These are phyloP conservation scores for Mastacembelus armatus DNA, from an alignment of 2,797 vertebrate genomes.

Conservation along the genomic window DNA sequence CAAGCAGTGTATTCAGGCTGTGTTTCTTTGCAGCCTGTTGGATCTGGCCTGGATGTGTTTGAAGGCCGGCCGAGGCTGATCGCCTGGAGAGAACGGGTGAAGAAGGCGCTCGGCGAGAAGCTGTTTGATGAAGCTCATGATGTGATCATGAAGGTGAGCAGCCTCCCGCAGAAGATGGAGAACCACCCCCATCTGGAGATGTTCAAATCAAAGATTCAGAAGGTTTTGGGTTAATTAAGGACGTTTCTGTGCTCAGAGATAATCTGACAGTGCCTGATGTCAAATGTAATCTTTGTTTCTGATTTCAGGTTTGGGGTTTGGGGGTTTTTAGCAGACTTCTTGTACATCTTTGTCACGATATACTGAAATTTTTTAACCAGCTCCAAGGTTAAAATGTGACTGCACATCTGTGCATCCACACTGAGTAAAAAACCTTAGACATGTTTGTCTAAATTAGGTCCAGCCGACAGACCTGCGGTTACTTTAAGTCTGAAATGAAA, in stretches of 20 bases:
- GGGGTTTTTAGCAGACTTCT: too few relatives aligned
- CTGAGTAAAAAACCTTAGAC: too few relatives aligned
- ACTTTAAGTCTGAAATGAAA: too few relatives aligned
- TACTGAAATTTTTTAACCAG: too few relatives aligned
- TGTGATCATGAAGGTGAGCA: slow-evolving; percentile 59
- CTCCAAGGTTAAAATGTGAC: too few relatives aligned
- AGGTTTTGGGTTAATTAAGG: slow-evolving; percentile 74
- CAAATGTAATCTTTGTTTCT: too few relatives aligned
- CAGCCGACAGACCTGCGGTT: too few relatives aligned
- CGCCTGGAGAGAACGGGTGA: slow-evolving; percentile 87
- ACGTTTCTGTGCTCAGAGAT: not conserved
- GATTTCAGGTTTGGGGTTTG: too few relatives aligned
- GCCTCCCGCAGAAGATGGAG: slow-evolving; percentile 57
- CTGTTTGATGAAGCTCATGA: slow-evolving; percentile 87
- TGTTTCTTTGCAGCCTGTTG: slow-evolving; percentile 79
- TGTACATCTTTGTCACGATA: too few relatives aligned
- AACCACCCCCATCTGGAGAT: slow-evolving; percentile 42
- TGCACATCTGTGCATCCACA: too few relatives aligned
- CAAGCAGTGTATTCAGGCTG: not conserved
- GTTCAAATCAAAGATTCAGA: slow-evolving; percentile 65
- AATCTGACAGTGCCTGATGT: not conserved
- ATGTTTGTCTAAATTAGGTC: too few relatives aligned
- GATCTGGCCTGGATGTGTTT: slow-evolving; percentile 82
- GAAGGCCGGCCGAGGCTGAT: slow-evolving; percentile 76
- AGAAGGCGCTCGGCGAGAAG: slow-evolving; percentile 81